These are phyloP conservation scores for Ceratothoa steindachneri DNA, from an alignment of 2,888 invertebrate genomes.

Conservation along the genomic window DNA sequence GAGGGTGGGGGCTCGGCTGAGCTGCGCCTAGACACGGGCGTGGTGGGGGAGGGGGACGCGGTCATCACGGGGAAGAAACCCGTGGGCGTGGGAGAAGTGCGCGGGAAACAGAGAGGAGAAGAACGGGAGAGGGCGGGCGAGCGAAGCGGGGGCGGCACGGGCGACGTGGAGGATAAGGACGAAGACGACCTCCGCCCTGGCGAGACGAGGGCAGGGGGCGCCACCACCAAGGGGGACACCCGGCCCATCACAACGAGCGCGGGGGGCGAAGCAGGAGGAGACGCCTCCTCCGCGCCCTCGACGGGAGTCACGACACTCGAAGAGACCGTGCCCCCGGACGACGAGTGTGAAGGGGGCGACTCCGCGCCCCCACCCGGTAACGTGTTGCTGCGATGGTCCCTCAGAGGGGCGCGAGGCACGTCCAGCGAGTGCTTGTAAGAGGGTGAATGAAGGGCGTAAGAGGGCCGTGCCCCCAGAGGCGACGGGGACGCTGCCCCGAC, in stretches of 20 bases:
- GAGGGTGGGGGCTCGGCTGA: slow-evolving; percentile 23
- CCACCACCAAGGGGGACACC: slow-evolving; percentile 10
- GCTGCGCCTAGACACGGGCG: slow-evolving; percentile 27
- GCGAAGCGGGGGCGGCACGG: slow-evolving; percentile 20
- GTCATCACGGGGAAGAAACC: slow-evolving; percentile 30
- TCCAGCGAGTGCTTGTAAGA: slow-evolving; percentile 46
- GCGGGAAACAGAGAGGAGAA: slow-evolving; percentile 9
- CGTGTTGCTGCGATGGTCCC: slow-evolving; percentile 42
- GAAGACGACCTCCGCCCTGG: slow-evolving; percentile 36
- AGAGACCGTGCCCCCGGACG: slow-evolving; percentile 37
- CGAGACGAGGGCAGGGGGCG: slow-evolving; percentile 29
- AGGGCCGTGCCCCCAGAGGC: slow-evolving; percentile 38
- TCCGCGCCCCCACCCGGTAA: slow-evolving; percentile 42
- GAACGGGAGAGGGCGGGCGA: slow-evolving; percentile 21
- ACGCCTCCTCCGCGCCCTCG: slow-evolving; percentile 28
- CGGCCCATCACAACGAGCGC: neutral
- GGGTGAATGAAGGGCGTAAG: slow-evolving; percentile 41
- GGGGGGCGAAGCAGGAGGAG: slow-evolving; percentile 32
- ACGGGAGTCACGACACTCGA: slow-evolving; percentile 11
- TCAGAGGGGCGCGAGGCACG: slow-evolving; percentile 43
- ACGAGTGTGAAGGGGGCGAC: slow-evolving; percentile 34
- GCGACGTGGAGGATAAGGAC: slow-evolving; percentile 41
- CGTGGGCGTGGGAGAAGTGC: slow-evolving; percentile 22
- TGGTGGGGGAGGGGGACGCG: slow-evolving; percentile 18
- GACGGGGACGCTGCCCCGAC: neutral